These are phyloP conservation scores for Myathropa florea DNA, from an alignment of 2,888 invertebrate genomes.

Conservation along the genomic window DNA sequence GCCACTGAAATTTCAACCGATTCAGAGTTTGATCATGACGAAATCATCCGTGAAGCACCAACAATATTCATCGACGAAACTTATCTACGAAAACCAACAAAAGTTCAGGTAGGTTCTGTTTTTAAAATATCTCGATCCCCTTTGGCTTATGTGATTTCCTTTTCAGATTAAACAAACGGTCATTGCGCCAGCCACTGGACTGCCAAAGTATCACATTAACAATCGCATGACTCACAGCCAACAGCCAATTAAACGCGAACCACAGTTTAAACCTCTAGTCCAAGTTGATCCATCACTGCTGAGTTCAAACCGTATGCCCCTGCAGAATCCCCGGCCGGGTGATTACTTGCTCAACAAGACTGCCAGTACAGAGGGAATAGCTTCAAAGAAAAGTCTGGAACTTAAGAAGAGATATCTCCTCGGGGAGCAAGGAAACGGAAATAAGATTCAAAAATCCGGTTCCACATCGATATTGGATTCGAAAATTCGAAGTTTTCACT, in stretches of 20 bases:
- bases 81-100: slow-evolving; percentile 83
- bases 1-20: slow-evolving; percentile 96
- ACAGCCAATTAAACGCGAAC: slow-evolving; percentile 72
- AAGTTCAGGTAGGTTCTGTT: slow-evolving; percentile 83
- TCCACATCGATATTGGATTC: slow-evolving; percentile 92
- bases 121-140: no score
- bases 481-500: slow-evolving; percentile 91
- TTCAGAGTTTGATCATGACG: slow-evolving; percentile 94
- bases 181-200: slow-evolving; percentile 73
- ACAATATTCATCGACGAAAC: slow-evolving; percentile 88
- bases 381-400: slow-evolving; percentile 92
- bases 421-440: slow-evolving; percentile 85
- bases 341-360: slow-evolving; percentile 91
- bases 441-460: slow-evolving; percentile 89
- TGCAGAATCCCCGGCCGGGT: slow-evolving; percentile 84
- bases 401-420: slow-evolving; percentile 92
- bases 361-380: slow-evolving; percentile 92
- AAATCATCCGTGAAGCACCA: slow-evolving; percentile 85
- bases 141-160: not conserved
- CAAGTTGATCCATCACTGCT: slow-evolving; percentile 80
- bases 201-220: slow-evolving; percentile 62
- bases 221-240: slow-evolving; percentile 76
- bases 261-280: slow-evolving; percentile 80
- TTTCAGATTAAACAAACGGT: slow-evolving; percentile 78
- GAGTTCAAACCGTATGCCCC: slow-evolving; percentile 79